These are phyloP conservation scores for Eubasilissa splendida DNA, from an alignment of 2,888 invertebrate species.

Conservation along the genomic window DNA sequence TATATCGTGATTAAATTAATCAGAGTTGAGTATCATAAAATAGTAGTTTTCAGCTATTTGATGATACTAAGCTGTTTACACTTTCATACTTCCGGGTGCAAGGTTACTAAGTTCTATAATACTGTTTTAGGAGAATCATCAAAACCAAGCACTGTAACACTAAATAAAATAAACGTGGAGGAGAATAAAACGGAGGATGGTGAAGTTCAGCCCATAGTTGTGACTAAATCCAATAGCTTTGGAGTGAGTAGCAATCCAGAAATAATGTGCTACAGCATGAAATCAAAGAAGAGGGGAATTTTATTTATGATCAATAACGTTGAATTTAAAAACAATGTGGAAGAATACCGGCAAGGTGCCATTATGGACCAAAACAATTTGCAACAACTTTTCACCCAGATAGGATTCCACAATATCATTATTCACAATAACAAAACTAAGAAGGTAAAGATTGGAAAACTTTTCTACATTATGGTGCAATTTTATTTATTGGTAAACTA, in stretches of 20 bases:
- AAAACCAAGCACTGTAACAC: conserved; percentile 61
- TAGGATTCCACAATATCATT: conserved; percentile 71
- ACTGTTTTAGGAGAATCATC: conserved; percentile 60
- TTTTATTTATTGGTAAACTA: too few species aligned
- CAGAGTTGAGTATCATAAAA: neutral
- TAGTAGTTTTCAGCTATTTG: neutral
- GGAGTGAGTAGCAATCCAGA: conserved; percentile 46
- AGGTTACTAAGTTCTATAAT: neutral
- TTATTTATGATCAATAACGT: conserved; percentile 77
- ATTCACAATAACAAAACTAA: conserved; percentile 67
- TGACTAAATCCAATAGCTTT: conserved; percentile 49
- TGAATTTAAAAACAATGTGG: conserved; percentile 67
- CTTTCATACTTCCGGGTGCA: neutral
- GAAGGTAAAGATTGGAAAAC: conserved; percentile 63
- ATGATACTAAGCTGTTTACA: neutral
- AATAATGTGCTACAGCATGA: conserved; percentile 70
- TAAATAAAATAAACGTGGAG: neutral
- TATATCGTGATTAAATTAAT: neutral
- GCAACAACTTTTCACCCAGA: conserved; percentile 73
- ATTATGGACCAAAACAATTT: conserved; percentile 74
- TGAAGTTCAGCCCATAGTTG: conserved; percentile 36
- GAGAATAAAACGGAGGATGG: neutral
- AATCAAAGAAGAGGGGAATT: conserved; percentile 73
- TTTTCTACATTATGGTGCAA: neutral
- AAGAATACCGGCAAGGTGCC: conserved; percentile 72